Evolutionary conservation across 2,113 vertebrate species (phyloP).

Genomic region (Scytalopus superciliaris): DNA sequence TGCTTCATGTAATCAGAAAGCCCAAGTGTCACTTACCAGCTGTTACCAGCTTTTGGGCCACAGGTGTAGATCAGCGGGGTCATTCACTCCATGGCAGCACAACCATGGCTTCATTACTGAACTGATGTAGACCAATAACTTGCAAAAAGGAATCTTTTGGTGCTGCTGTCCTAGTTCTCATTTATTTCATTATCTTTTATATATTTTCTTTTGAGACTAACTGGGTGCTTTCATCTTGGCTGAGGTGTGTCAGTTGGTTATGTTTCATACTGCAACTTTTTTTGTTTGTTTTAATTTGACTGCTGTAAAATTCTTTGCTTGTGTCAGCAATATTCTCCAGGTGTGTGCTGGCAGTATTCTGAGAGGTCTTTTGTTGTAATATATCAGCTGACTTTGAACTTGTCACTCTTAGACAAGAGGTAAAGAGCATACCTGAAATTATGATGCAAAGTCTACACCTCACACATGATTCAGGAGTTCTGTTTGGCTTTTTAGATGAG

Average conservation of each 20-base stretch:
- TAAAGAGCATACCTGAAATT: constrained; percentile 20
- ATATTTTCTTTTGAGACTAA: neutral
- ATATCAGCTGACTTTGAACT: constrained; percentile 32
- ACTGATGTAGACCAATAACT: neutral
- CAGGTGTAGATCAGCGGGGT: neutral
- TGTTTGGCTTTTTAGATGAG: constrained; percentile 1
- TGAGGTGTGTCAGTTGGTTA: neutral
- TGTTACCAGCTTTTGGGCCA: neutral
- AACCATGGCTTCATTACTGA: neutral
- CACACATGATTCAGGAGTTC: constrained; percentile 42
- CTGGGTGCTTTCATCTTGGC: neutral
- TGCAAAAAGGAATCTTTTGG: fast-evolving
- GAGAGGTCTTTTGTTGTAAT: constrained; percentile 19
- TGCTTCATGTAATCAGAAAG: neutral
- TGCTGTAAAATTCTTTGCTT: constrained; percentile 22
- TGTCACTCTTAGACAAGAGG: neutral
- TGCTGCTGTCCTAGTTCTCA: neutral
- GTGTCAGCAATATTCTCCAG: neutral
- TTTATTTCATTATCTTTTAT: neutral
- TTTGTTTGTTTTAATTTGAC: neutral
- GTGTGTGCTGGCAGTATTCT: neutral
- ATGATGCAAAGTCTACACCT: neutral
- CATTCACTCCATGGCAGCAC: neutral
- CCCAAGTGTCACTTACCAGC: neutral
- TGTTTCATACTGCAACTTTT: neutral